A percentile compares a stretch with the other conserved stretches of the same genome.
These are phyloP conservation scores for Eupleurogrammus muticus DNA, from an alignment of 2,797 vertebrate species.

Conservation along the genomic window DNA sequence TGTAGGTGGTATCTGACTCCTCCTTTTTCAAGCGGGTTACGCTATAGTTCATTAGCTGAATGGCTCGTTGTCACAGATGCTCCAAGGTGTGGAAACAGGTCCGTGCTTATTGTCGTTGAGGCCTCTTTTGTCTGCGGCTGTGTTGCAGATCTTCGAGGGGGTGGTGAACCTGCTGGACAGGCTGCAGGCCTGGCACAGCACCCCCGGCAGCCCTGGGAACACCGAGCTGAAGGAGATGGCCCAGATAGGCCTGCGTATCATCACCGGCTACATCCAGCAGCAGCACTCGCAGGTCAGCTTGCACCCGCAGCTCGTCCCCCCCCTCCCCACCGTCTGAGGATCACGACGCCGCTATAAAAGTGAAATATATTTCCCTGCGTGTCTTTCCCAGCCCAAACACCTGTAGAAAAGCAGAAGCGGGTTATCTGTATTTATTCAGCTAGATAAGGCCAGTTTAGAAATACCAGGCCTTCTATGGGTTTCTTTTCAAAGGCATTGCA, in stretches of 20 bases:
- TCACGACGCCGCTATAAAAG: background rate
- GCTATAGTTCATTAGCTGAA: constrained; percentile 27
- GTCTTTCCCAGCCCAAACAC: constrained; percentile 35
- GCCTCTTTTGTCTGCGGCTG: constrained; percentile 55
- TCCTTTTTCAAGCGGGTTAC: constrained; percentile 25
- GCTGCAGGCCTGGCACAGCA: constrained; percentile 92
- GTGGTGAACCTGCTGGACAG: constrained; percentile 94
- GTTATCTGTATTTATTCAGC: constrained; percentile 39
- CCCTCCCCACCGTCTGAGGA: background rate
- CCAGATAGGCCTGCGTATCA: constrained; percentile 92
- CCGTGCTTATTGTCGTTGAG: constrained; percentile 30
- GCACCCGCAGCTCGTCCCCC: constrained; percentile 2
- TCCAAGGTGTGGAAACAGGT: constrained; percentile 72
- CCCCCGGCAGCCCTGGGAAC: constrained; percentile 81
- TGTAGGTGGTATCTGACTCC: constrained; percentile 36
- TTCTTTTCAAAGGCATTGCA: constrained; percentile 65
- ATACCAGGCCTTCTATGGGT: constrained; percentile 74
- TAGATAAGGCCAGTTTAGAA: constrained; percentile 60
- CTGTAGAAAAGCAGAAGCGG: constrained; percentile 14
- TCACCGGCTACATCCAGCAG: constrained; percentile 92
- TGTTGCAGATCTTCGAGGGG: constrained; percentile 93
- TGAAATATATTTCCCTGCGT: constrained; percentile 7
- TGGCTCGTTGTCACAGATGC: constrained; percentile 20
- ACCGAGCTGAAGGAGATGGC: constrained; percentile 94
- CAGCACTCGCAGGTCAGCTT: constrained; percentile 89